phyloP scores from a whole-genome alignment of 1,140 invertebrate species.

The Drosophila santomea region DNA sequence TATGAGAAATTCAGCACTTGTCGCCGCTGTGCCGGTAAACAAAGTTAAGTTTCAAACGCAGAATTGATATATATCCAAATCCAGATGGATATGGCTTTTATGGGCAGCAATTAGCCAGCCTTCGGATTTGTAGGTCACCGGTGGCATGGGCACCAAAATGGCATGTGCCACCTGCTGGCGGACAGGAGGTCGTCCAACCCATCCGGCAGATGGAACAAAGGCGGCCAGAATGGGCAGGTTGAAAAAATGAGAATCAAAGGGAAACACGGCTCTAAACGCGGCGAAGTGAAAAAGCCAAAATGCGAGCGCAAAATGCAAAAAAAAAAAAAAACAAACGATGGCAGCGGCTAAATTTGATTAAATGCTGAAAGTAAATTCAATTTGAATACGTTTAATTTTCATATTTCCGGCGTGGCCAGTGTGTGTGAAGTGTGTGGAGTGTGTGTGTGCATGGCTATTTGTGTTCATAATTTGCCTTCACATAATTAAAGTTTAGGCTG shows the following conservation, averaged over 20 bases:
- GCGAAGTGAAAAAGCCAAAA: slow-evolving; percentile 69
- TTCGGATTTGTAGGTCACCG: slow-evolving; percentile 7
- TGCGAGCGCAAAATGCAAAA: slow-evolving; percentile 11
- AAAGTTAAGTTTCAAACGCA: too few relatives aligned
- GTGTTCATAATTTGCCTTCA: slow-evolving; percentile 64
- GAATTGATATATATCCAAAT: too few relatives aligned
- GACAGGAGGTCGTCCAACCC: slow-evolving; percentile 13
- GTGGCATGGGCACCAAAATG: background rate
- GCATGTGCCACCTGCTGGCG: slow-evolving; percentile 1
- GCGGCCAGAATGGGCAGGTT: background rate
- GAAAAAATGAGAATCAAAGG: background rate
- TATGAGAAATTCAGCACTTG: too few relatives aligned
- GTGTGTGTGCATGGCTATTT: slow-evolving; percentile 47
- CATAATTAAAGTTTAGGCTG: slow-evolving; percentile 53
- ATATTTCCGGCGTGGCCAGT: slow-evolving; percentile 58
- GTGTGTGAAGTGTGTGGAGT: slow-evolving; percentile 1
- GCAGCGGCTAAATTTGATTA: slow-evolving; percentile 74
- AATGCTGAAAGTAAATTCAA: slow-evolving; percentile 78
- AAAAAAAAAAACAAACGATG: slow-evolving; percentile 44
- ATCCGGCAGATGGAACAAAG: slow-evolving; percentile 6
- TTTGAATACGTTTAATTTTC: slow-evolving; percentile 83
- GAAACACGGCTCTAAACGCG: slow-evolving; percentile 39
- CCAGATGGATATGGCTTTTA: too few relatives aligned
- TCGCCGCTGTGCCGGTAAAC: too few relatives aligned
- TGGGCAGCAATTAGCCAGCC: background rate